A percentile compares a stretch with the other conserved stretches of the same genome.
Conservation (phyloP, 2,888 invertebrate species). For the Cheilosia vernalis region DNA sequence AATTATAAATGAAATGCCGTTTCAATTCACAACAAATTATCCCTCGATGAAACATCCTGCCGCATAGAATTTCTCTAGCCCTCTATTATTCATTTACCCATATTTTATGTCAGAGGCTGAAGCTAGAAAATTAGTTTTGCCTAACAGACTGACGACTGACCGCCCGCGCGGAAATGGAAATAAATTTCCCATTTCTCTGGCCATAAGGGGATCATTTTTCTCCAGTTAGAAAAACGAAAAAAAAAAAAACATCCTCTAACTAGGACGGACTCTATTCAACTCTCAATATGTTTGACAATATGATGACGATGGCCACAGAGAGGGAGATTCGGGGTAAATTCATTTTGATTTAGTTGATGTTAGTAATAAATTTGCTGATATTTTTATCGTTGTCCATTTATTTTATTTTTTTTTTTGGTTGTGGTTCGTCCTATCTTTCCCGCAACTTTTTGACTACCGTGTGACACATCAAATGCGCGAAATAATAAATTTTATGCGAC, state of each 20-base stretch:
- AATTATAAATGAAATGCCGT: constrained; percentile 60
- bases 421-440: not conserved
- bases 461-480: constrained; percentile 69
- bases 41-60: constrained; percentile 48
- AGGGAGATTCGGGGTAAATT: constrained; percentile 17
- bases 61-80: constrained; percentile 46
- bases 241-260: constrained; percentile 11
- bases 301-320: constrained; percentile 24
- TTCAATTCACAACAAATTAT: constrained; percentile 48
- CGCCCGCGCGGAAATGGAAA: constrained; percentile 53
- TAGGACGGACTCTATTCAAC: constrained; percentile 9
- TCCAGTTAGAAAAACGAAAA: not conserved
- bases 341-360: constrained; percentile 65
- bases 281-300: constrained; percentile 60
- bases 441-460: constrained; percentile 32
- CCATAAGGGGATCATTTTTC: constrained; percentile 19
- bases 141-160: constrained; percentile 26
- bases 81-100: not conserved
- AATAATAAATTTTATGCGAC: constrained; percentile 69
- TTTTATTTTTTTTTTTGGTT: constrained; percentile 5
- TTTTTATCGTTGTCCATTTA: constrained; percentile 43
- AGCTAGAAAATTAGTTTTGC: constrained; percentile 28
- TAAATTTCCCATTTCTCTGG: constrained; percentile 43
- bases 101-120: not conserved
- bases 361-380: constrained; percentile 56